Percentiles rank a stretch among this genome's conserved stretches.
Conservation (phyloP, 2,797 vertebrate species). For the Galagoides demidoff region DNA sequence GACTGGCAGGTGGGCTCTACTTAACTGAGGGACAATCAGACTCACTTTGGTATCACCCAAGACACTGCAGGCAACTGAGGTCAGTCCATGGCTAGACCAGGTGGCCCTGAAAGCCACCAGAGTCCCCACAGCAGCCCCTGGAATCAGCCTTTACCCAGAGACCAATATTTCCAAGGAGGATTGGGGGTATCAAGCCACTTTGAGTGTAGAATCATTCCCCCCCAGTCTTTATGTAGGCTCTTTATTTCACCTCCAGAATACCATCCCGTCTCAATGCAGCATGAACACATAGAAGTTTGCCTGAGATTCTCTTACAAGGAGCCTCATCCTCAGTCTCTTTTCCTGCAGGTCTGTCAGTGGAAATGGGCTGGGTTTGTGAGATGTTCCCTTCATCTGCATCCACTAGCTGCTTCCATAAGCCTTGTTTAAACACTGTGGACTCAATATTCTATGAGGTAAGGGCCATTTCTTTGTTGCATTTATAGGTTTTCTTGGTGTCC, state of each 20-base stretch:
- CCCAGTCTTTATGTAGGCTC: background rate
- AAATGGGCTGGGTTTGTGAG: background rate
- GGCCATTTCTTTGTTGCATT: background rate
- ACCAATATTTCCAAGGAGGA: background rate
- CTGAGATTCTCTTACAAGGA: background rate
- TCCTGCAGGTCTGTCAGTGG: background rate
- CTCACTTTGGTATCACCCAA: slow-evolving; percentile 5
- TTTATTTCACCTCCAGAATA: slow-evolving; percentile 20
- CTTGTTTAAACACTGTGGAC: background rate
- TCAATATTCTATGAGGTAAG: background rate
- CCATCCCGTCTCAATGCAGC: background rate
- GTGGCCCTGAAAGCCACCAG: background rate
- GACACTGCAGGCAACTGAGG: background rate
- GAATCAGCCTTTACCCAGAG: background rate
- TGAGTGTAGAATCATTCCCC: background rate
- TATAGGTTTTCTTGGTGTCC: background rate
- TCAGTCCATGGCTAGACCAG: slow-evolving; percentile 13
- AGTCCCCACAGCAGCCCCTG: background rate
- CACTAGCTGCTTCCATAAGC: background rate
- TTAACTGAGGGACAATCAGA: slow-evolving; percentile 5
- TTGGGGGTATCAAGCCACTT: background rate
- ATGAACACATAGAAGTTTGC: background rate
- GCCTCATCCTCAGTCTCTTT: background rate
- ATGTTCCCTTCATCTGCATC: background rate
- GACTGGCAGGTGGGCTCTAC: background rate